phyloP scores from a whole-genome alignment of 2,888 invertebrate genomes.

The Pachliopta kotzebuea region DNA sequence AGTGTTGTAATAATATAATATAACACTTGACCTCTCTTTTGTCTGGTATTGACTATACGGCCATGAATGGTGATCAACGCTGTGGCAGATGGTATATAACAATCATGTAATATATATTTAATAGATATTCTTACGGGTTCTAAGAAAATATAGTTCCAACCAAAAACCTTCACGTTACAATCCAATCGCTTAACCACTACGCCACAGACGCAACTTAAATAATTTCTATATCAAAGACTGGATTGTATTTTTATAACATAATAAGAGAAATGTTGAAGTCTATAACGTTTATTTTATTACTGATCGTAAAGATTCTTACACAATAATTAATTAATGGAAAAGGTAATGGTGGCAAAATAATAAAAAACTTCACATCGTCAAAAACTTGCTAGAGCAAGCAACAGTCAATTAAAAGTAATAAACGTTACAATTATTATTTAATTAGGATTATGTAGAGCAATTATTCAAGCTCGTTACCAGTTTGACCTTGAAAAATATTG shows the following conservation, averaged over 20 bases:
- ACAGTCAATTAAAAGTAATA: neutral
- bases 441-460: neutral
- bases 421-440: neutral
- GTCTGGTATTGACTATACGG: too few relatives aligned
- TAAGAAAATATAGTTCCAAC: too few relatives aligned
- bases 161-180: too few relatives aligned
- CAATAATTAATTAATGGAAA: too few relatives aligned
- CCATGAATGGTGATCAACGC: too few relatives aligned
- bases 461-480: slow-evolving; percentile 1
- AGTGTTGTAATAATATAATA: neutral
- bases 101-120: too few relatives aligned
- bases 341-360: too few relatives aligned
- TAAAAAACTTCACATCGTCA: too few relatives aligned
- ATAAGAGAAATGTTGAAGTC: neutral
- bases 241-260: neutral
- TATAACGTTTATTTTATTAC: neutral
- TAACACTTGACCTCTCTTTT: neutral
- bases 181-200: too few relatives aligned
- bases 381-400: neutral
- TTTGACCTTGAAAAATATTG: slow-evolving; percentile 4
- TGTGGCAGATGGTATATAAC: too few relatives aligned
- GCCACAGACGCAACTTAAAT: too few relatives aligned
- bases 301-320: neutral
- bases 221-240: neutral
- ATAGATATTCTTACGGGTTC: too few relatives aligned